These are phyloP conservation scores for Capromys pilorides DNA, from an alignment of 2,797 vertebrate species.

Conservation along the genomic window DNA sequence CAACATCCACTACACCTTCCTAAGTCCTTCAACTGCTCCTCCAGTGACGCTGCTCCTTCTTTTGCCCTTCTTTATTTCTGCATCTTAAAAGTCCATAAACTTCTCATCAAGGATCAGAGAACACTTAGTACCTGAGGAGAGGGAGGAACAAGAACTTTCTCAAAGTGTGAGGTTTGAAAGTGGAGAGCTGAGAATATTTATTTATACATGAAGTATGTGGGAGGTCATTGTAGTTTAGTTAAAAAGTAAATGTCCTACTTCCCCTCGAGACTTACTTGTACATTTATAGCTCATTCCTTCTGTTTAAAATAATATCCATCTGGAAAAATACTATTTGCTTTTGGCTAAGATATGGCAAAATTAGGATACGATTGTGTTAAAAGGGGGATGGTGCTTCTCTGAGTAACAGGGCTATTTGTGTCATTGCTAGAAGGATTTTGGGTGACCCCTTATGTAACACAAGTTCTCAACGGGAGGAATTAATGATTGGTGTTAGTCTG, in stretches of 20 bases:
- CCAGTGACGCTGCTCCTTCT: background rate
- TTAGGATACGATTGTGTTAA: conserved; percentile 33
- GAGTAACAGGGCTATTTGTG: background rate
- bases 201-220: conserved; percentile 9
- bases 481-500: background rate
- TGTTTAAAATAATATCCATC: conserved; percentile 51
- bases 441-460: conserved; percentile 11
- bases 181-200: background rate
- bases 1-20: background rate
- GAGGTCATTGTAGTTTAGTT: background rate
- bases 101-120: background rate
- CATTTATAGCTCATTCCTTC: conserved; percentile 43
- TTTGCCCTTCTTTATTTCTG: background rate
- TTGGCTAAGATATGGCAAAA: conserved; percentile 53
- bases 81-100: conserved; percentile 31
- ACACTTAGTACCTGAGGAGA: background rate
- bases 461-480: background rate
- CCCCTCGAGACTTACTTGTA: conserved; percentile 49
- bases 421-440: background rate
- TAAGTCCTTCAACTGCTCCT: background rate
- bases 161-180: background rate
- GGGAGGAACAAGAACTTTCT: background rate
- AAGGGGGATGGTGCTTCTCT: background rate
- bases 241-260: background rate
- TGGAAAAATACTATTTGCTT: conserved; percentile 57